Evolutionary conservation across 2,113 vertebrate genomes (phyloP), one percentile per base, ranked within the genome.

Genomic region (Larimichthys crocea): DNA sequence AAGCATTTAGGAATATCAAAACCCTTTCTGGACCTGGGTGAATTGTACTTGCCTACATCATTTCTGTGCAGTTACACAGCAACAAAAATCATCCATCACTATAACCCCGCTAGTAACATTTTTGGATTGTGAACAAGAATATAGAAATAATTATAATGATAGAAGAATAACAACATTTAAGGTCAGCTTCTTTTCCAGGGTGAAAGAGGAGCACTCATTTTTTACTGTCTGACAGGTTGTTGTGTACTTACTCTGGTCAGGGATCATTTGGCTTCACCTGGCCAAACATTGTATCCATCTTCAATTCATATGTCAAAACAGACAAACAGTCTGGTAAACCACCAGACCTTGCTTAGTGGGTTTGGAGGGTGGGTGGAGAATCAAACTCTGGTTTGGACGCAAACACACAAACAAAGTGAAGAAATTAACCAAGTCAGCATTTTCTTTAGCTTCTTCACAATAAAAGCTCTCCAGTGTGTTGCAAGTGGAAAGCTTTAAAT

Each of bases 261-360:
- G 20, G 50, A 1, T 44, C 16, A 59, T 46, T 26, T 46, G 53
- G 15, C 31, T 42, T 55, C 29, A 56, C 19, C 8, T 0, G 10
- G 14, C 2, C 15, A 4, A 59, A 46, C 42, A 60, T 22, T 26
- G 50, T 35, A 15, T 40, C 8, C 7, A 11, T 40, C 10, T 7
- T 61, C 40, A 35, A 74, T 62, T n/a, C 24, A 60, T 57, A 24
- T 73, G 50, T 40, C 52, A 50, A 40, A 49, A 52, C 31, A n/a
- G 17, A 10, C 4, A 49, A 65, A 48, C 42, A 64, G 2, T 64
- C 29, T 49, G 44, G 44, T 17, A 19, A 66, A 65, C 26, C 44
- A 19, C 24, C 22, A 46, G 22, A 69, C 46, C 16, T 26, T 57
- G 12, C 52, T 71, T 52, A 42, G 50, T 44, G 52, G n/a, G 35